phyloP scores from a whole-genome alignment of 2,888 invertebrate genomes.

The Chymomyza procnemis region DNA sequence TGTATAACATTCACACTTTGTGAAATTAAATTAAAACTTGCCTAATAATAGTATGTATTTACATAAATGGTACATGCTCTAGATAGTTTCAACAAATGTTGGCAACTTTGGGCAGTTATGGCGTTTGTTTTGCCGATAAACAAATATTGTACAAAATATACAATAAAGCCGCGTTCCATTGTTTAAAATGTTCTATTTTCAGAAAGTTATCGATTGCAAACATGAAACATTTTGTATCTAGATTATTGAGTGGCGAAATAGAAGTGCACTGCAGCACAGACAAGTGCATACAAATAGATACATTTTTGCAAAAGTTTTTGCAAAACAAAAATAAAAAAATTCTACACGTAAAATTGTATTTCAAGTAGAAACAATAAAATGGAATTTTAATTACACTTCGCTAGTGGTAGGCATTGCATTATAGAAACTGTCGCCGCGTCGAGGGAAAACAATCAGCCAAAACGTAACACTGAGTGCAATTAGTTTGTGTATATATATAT shows the following conservation, averaged over 20 bases:
- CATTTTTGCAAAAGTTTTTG: neutral
- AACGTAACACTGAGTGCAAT: too few relatives aligned
- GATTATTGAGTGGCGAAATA: neutral
- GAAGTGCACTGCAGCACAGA: neutral
- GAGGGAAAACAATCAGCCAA: too few relatives aligned
- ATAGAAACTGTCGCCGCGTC: neutral
- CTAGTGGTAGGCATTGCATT: neutral
- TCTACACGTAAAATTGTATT: neutral
- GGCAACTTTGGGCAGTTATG: too few relatives aligned
- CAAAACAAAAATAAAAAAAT: too few relatives aligned
- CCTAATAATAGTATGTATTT: neutral
- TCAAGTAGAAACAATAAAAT: neutral
- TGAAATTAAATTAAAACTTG: neutral
- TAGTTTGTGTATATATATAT: too few relatives aligned
- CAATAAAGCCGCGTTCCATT: slow-evolving; percentile 28
- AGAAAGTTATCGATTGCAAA: neutral
- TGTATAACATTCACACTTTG: neutral
- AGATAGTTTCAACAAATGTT: neutral
- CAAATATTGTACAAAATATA: neutral
- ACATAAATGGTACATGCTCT: neutral
- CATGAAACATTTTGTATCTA: neutral
- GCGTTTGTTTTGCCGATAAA: too few relatives aligned
- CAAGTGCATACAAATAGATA: neutral
- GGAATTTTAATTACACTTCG: neutral
- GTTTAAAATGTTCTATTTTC: neutral